These are phyloP conservation scores for Drosophila subsilvestris DNA, from an alignment of 2,888 invertebrate genomes.

Conservation along the genomic window DNA sequence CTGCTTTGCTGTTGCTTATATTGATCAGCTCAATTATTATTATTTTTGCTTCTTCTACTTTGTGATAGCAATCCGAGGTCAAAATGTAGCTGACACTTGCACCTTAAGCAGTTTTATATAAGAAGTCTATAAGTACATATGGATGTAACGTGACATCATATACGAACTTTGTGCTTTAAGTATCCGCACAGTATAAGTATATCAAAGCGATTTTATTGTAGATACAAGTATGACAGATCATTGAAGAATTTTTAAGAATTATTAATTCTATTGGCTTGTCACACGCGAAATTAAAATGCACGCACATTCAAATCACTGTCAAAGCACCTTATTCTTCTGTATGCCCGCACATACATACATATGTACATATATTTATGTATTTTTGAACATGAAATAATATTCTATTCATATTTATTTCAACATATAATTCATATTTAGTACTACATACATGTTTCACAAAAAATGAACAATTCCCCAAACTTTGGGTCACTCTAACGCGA, in stretches of 20 bases:
- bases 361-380: not conserved
- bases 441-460: not conserved
- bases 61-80: constrained; percentile 9
- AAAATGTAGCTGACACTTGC: constrained; percentile 3
- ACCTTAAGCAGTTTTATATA: constrained; percentile 11
- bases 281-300: constrained; percentile 9
- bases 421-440: too few relatives aligned
- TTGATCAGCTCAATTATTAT: constrained; percentile 16
- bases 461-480: constrained; percentile 11
- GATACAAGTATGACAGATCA: constrained; percentile 3
- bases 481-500: constrained; percentile 21
- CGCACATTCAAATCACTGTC: constrained; percentile 3
- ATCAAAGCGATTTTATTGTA: not conserved
- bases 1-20: constrained; percentile 19
- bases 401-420: too few relatives aligned
- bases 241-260: constrained; percentile 3
- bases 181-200: not conserved
- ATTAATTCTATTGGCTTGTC: constrained; percentile 33
- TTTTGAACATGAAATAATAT: not conserved
- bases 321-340: not conserved
- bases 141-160: constrained; percentile 3
- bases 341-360: constrained; percentile 1
- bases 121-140: constrained; percentile 1
- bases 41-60: constrained; percentile 10
- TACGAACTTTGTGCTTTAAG: not conserved